A percentile compares a stretch with the other conserved stretches of the same genome.
Evolutionary conservation across 2,113 vertebrate species (phyloP).

Genomic region (Trogon melanurus): DNA sequence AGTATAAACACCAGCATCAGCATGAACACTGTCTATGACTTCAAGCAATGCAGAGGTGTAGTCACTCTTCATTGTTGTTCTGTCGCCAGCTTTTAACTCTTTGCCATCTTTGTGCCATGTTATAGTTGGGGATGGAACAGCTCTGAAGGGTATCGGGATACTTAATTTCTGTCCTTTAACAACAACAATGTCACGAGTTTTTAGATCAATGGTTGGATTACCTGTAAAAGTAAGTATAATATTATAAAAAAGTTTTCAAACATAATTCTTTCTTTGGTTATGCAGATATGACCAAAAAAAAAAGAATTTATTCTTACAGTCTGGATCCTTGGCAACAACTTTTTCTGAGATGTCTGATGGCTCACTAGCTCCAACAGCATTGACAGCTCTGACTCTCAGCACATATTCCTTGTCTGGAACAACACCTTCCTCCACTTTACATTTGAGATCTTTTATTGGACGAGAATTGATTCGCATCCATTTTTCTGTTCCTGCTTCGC

Average conservation of each 20-base stretch:
- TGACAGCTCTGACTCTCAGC: conserved; percentile 93
- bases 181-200: conserved; percentile 88
- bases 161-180: conserved; percentile 93
- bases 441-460: conserved; percentile 92
- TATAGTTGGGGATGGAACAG: conserved; percentile 90
- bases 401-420: conserved; percentile 96
- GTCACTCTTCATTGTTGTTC: conserved; percentile 87
- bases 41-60: conserved; percentile 86
- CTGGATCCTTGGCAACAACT: conserved; percentile 93
- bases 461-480: conserved; percentile 95
- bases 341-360: conserved; percentile 95
- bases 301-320: conserved; percentile 85
- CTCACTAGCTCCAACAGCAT: conserved; percentile 91
- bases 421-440: conserved; percentile 91
- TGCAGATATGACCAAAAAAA: background rate
- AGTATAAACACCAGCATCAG: conserved; percentile 88
- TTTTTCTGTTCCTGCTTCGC: conserved; percentile 94
- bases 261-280: background rate
- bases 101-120: conserved; percentile 91
- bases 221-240: conserved; percentile 75
- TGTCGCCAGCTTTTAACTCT: conserved; percentile 87
- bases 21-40: conserved; percentile 84
- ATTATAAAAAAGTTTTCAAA: background rate
- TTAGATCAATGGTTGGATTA: conserved; percentile 87
- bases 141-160: conserved; percentile 89